A percentile compares a stretch with the other conserved stretches of the same genome.
Conservation (phyloP, 37 sponge, comb jelly and placozoan species). For the Hexactinellida sp. region DNA sequence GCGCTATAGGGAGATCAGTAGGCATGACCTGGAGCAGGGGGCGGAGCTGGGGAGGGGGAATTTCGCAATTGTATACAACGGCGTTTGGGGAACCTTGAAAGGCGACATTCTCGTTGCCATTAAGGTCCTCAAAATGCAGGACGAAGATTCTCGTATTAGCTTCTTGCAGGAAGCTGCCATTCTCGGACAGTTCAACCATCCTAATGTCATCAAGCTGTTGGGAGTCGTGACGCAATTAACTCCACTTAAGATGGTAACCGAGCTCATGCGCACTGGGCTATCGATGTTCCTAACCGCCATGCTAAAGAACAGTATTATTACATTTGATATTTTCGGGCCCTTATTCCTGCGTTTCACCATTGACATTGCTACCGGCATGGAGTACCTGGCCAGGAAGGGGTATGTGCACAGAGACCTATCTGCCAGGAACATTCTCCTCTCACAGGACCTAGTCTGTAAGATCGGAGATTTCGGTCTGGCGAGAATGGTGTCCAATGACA, state of each 20-base stretch:
- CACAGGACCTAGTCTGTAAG: not conserved
- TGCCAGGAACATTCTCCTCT: slow-evolving; percentile 13
- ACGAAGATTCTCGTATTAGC: not conserved
- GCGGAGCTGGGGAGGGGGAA: not conserved
- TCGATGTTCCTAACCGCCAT: not conserved
- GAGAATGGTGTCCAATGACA: not conserved
- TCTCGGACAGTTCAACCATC: slow-evolving; percentile 18
- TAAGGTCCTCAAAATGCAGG: not conserved
- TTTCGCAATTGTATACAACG: not conserved
- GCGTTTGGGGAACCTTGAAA: not conserved
- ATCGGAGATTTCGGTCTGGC: not conserved
- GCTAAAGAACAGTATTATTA: not conserved
- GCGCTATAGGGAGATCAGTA: not conserved
- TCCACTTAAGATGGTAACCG: not conserved
- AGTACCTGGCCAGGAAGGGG: not conserved
- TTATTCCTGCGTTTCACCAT: not conserved
- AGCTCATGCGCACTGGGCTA: not conserved
- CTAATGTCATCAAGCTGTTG: not conserved
- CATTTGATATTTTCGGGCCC: not conserved
- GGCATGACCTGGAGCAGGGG: not conserved
- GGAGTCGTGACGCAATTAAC: not conserved
- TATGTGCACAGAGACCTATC: slow-evolving; percentile 9
- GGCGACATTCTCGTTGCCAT: not conserved
- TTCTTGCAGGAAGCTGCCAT: slow-evolving; percentile 11
- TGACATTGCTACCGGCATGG: not conserved